Evolutionary conservation across 2,888 invertebrate genomes (phyloP), one percentile per base, ranked within the genome.

Genomic region (Macropis europaea): DNA sequence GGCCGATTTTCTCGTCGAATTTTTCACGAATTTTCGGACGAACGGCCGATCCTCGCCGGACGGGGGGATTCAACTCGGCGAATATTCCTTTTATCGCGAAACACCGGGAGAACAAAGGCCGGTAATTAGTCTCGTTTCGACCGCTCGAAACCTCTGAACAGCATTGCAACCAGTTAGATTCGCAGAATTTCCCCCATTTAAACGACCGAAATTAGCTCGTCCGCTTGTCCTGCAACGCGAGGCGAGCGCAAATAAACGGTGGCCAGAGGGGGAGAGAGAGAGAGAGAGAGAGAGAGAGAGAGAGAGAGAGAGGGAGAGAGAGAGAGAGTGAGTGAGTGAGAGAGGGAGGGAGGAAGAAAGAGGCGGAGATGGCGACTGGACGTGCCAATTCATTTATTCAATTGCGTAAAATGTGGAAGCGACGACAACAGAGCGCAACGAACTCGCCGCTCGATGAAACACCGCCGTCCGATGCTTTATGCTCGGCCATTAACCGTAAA

Each of bases 381-480:
- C 73, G 61, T 70, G 72, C 64, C 83, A 82, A 85, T 85, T 86
- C 84, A 81, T 84, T 80, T 81, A 82, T 84, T 82, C 82, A 84
- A 86, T 85, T 85, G 82, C 75, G 79, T 75, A 70, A 84, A 85
- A 82, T 76, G 76, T 68, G 69, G 67, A 74, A 76, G 60, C 72
- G 68, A 45, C 72, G 69, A 75, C 70, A 66, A 66, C 45, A 36
- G 32, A 34, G 75, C 69, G 67, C 81, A 80, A 79, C 67, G 67
- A 80, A 77, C 77, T 66, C 67, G 30, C 19, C 56, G 50, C 24
- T 54, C 62, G 47, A 48, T 36, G 50, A 67, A 52, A 48, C 45
- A 28, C 48, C 47, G 26, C 17, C 70, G 30, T 30, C 4, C 50
- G 38, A 38, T 57, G 45, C 42, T 68, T 56, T 50, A 50, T 53